These are phyloP conservation scores for Oceanodroma leucorhoa DNA, from an alignment of 2,797 vertebrate genomes.

Conservation along the genomic window DNA sequence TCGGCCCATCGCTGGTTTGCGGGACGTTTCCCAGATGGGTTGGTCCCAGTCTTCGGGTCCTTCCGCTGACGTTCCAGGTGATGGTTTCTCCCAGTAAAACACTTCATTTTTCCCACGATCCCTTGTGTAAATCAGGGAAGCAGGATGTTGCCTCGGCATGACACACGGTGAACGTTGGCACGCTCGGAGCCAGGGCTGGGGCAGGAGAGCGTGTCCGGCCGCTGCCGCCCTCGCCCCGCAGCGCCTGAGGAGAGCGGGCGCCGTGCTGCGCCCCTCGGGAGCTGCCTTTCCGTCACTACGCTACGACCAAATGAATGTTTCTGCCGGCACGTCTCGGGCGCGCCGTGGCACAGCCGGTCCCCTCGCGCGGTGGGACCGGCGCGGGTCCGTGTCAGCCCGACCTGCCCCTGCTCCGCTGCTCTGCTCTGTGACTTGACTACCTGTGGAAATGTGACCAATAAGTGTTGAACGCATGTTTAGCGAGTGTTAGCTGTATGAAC, in stretches of 20 bases:
- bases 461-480: slow-evolving; percentile 98
- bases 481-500: slow-evolving; percentile 96
- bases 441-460: slow-evolving; percentile 98
- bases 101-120: slow-evolving; percentile 44
- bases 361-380: rapidly evolving
- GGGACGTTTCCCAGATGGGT: slow-evolving; percentile 33
- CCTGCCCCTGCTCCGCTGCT: slow-evolving; percentile 69
- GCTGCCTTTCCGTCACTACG: background rate
- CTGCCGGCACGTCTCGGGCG: background rate
- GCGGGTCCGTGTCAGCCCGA: background rate
- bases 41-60: background rate
- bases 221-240: background rate
- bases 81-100: background rate
- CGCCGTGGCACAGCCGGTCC: background rate
- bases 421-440: slow-evolving; percentile 94
- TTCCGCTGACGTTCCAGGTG: background rate
- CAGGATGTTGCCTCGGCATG: slow-evolving; percentile 53
- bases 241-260: background rate
- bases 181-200: slow-evolving; percentile 4
- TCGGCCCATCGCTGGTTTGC: background rate
- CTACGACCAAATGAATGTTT: slow-evolving; percentile 57
- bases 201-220: background rate
- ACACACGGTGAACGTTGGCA: slow-evolving; percentile 5
- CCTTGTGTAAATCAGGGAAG: slow-evolving; percentile 67
- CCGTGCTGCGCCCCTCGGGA: background rate